These are phyloP conservation scores for Triplophysa rosa DNA, from an alignment of 2,113 vertebrate genomes.

Conservation along the genomic window DNA sequence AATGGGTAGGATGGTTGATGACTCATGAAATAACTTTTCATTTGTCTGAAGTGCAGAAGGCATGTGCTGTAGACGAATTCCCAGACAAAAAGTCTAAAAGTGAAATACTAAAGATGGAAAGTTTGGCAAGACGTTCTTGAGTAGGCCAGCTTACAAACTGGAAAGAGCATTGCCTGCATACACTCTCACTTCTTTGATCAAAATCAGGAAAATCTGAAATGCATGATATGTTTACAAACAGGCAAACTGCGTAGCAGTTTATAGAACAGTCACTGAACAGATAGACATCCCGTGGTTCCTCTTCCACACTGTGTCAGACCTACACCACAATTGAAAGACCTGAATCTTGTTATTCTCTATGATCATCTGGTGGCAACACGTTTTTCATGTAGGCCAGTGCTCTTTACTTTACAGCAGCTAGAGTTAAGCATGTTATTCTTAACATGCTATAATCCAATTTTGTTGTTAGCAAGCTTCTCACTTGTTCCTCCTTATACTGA, in stretches of 20 bases:
- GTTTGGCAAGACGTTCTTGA: background rate
- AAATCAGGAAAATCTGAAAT: background rate
- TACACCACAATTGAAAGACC: background rate
- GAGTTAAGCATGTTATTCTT: background rate
- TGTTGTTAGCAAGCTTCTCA: background rate
- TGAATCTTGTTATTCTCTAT: too few species aligned
- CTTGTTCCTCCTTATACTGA: background rate
- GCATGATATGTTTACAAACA: background rate
- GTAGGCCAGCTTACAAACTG: background rate
- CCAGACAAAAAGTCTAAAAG: background rate
- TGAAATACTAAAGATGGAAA: background rate
- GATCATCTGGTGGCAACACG: too few species aligned
- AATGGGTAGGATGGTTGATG: conserved; percentile 10
- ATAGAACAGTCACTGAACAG: background rate
- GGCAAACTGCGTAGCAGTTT: background rate
- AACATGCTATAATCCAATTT: conserved; percentile 4
- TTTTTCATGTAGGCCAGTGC: background rate
- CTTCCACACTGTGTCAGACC: background rate
- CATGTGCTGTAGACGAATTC: background rate
- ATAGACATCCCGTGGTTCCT: background rate
- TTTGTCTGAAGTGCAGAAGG: background rate
- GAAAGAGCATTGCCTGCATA: too few species aligned
- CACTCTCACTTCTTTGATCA: background rate
- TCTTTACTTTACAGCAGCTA: conserved; percentile 3
- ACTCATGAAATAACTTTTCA: background rate